Evolutionary conservation across 2,797 vertebrate genomes (phyloP).

Genomic region (Scarus forsteni): DNA sequence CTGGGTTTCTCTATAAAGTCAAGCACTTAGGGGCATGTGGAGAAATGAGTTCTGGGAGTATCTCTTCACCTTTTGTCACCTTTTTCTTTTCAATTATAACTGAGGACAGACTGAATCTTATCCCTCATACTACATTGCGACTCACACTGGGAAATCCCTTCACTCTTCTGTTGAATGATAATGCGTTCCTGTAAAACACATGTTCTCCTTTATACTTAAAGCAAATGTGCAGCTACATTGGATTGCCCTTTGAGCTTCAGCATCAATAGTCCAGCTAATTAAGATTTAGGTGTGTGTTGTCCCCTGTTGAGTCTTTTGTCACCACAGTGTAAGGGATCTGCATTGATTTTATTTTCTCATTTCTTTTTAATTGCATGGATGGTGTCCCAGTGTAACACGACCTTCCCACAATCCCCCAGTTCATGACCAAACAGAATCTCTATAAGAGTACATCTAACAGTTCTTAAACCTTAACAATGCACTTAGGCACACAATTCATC

Average conservation of each 20-base stretch:
- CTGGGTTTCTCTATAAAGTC: conserved; percentile 20
- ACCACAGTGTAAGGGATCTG: conserved; percentile 77
- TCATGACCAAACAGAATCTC: conserved; percentile 21
- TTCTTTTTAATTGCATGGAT: conserved; percentile 76
- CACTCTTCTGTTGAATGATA: neutral
- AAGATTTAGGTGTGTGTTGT: conserved; percentile 76
- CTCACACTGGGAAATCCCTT: conserved; percentile 2
- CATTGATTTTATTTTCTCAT: conserved; percentile 79
- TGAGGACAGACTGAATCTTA: conserved; percentile 1
- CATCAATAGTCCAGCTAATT: conserved; percentile 80
- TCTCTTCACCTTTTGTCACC: conserved; percentile 24
- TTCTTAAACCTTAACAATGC: conserved; percentile 3
- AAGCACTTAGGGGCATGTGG: conserved; percentile 22
- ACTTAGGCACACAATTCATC: neutral
- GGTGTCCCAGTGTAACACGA: conserved; percentile 57
- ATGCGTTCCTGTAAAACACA: conserved; percentile 1
- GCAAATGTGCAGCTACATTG: conserved; percentile 30
- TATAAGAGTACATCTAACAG: neutral
- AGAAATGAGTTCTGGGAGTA: conserved; percentile 17
- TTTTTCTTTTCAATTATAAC: conserved; percentile 51
- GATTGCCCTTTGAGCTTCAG: conserved; percentile 61
- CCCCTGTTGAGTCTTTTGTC: conserved; percentile 74
- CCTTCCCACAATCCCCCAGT: conserved; percentile 41
- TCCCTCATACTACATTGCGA: conserved; percentile 9
- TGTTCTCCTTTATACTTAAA: conserved; percentile 36